phyloP scores from a whole-genome alignment of 2,113 vertebrate genomes.

The Sardina pilchardus region DNA sequence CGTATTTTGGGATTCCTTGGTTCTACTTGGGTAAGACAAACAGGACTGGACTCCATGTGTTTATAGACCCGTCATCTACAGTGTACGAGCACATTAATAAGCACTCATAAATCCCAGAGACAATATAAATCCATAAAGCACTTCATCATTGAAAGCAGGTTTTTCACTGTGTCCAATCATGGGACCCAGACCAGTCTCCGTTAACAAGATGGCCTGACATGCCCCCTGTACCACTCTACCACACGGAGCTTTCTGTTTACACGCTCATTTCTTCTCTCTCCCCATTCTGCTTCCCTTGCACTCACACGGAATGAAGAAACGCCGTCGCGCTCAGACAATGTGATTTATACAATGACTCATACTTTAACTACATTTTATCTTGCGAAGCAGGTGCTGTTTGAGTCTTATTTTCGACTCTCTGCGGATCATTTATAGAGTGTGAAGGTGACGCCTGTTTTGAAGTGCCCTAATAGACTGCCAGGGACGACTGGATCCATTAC shows the following conservation, averaged over 20 bases:
- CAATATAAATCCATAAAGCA: background rate
- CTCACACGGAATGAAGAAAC: background rate
- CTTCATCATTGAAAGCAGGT: background rate
- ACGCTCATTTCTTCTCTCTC: background rate
- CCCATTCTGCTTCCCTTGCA: background rate
- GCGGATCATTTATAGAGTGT: background rate
- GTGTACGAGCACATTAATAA: background rate
- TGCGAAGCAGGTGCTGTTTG: background rate
- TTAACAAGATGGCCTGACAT: background rate
- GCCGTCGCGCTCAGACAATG: background rate
- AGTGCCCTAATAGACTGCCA: background rate
- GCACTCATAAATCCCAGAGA: background rate
- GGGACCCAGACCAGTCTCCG: background rate
- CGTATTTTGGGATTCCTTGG: background rate
- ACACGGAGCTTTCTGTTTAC: background rate
- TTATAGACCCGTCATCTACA: background rate
- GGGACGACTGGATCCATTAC: background rate
- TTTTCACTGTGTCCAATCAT: background rate
- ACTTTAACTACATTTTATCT: background rate
- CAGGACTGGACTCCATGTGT: background rate
- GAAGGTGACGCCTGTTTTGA: slow-evolving; percentile 4
- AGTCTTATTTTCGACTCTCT: background rate
- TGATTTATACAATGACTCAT: background rate
- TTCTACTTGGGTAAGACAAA: background rate
- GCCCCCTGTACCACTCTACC: background rate